A percentile compares a stretch with the other conserved stretches of the same genome.
These are phyloP conservation scores for Criorhina ranunculi DNA, from an alignment of 2,888 invertebrate species.

Conservation along the genomic window DNA sequence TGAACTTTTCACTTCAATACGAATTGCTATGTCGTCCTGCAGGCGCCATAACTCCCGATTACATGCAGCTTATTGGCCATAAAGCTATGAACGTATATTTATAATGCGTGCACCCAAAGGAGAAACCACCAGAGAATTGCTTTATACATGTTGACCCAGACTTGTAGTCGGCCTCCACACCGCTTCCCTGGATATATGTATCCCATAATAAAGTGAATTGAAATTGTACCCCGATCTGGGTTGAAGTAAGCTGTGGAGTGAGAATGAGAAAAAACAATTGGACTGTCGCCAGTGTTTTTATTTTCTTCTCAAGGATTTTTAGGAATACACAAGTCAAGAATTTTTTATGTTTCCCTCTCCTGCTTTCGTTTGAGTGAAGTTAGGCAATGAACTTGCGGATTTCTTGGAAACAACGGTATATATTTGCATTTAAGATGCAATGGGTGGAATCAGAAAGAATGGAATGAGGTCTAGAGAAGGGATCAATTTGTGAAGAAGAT, in stretches of 20 bases:
- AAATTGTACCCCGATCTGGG: background rate
- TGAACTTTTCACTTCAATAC: slow-evolving; percentile 47
- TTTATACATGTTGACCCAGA: slow-evolving; percentile 50
- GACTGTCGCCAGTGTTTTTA: slow-evolving; percentile 45
- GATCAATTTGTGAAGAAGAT: too few species aligned
- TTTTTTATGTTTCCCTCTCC: background rate
- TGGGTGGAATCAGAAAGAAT: background rate
- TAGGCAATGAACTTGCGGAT: slow-evolving; percentile 7
- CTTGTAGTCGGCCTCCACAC: slow-evolving; percentile 35
- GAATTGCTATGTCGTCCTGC: slow-evolving; percentile 27
- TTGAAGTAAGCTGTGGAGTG: background rate
- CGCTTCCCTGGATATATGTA: slow-evolving; percentile 2
- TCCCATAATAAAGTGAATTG: slow-evolving; percentile 36
- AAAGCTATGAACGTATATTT: slow-evolving; percentile 21
- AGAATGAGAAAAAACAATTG: slow-evolving; percentile 26
- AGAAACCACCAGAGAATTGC: slow-evolving; percentile 21
- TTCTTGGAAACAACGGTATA: background rate
- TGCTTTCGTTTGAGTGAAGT: background rate
- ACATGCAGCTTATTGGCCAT: slow-evolving; percentile 47
- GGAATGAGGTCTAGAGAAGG: background rate
- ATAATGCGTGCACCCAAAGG: slow-evolving; percentile 46
- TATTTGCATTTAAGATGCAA: background rate
- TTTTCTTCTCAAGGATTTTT: slow-evolving; percentile 33
- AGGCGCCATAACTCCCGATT: slow-evolving; percentile 60
- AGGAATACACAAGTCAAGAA: background rate